These are phyloP conservation scores for Entosphenus tridentatus DNA, from an alignment of 2,113 vertebrate species.

Conservation along the genomic window DNA sequence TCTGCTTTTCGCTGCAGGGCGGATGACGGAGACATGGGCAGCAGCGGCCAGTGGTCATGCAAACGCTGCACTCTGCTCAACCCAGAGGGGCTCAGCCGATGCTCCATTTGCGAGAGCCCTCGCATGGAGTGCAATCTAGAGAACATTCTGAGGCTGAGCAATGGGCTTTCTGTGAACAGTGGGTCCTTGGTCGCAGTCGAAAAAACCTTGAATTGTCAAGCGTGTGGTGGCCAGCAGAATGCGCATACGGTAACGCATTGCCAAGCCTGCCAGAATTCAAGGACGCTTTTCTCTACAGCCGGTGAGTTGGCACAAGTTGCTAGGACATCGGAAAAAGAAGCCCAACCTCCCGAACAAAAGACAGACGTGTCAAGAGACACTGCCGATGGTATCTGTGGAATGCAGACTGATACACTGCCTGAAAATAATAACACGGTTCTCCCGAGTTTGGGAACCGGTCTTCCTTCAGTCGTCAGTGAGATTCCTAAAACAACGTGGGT, in stretches of 20 bases:
- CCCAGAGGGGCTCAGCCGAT: constrained; percentile 49
- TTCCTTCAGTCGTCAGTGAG: no score
- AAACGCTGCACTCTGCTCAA: constrained; percentile 87
- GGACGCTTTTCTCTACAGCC: constrained; percentile 1
- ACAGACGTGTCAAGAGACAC: neutral
- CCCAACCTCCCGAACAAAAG: constrained; percentile 2
- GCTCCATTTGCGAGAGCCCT: constrained; percentile 86
- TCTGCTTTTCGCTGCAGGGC: no score
- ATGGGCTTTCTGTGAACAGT: constrained; percentile 13
- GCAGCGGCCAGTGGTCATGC: constrained; percentile 73
- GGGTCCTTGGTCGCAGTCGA: neutral
- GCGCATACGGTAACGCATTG: neutral
- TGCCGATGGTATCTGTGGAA: neutral
- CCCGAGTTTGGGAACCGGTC: no score
- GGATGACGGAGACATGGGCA: constrained; percentile 30
- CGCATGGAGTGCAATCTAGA: constrained; percentile 84
- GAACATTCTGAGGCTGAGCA: constrained; percentile 69
- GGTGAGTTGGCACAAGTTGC: neutral
- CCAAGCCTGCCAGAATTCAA: neutral
- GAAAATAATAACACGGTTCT: neutral
- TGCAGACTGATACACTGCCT: neutral
- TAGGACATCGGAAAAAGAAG: neutral
- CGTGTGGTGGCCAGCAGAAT: no score
- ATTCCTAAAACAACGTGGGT: neutral
- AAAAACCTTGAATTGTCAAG: no score